Percentiles rank a stretch among this genome's conserved stretches.
Conservation (phyloP, 1,140 invertebrate species). For the Orius insidiosus region DNA sequence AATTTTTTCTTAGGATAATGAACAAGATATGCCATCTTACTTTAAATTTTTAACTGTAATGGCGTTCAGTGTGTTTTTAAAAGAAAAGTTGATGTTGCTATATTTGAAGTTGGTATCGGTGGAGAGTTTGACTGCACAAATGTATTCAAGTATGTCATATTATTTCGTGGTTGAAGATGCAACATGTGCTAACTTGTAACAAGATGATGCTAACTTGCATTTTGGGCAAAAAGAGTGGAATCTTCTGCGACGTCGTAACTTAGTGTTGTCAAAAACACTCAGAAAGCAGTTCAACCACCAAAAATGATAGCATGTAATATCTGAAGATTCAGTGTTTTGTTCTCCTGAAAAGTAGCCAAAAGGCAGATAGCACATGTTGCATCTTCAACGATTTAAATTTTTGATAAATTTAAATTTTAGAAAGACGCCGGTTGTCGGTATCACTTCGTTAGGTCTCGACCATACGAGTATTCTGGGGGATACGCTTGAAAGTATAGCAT, state of each 20-base stretch:
- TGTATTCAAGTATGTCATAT: slow-evolving; percentile 56
- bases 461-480: slow-evolving; percentile 70
- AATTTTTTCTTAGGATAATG: slow-evolving; percentile 30
- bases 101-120: slow-evolving; percentile 95
- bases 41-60: slow-evolving; percentile 91
- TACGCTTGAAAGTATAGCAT: slow-evolving; percentile 75
- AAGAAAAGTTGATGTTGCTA: slow-evolving; percentile 78
- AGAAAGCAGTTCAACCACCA: no score
- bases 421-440: slow-evolving; percentile 66
- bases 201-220: no score
- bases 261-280: no score
- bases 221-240: no score
- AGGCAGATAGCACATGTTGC: no score
- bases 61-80: slow-evolving; percentile 75
- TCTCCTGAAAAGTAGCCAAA: no score
- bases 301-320: no score
- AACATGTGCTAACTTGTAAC: no score
- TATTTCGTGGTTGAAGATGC: no score
- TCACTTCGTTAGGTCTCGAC: slow-evolving; percentile 84
- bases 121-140: slow-evolving; percentile 92
- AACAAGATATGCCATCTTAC: slow-evolving; percentile 74
- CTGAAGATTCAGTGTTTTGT: no score
- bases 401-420: slow-evolving; percentile 23
- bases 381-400: no score
- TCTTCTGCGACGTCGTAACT: no score